Percentiles rank a stretch among this genome's conserved stretches.
Evolutionary conservation across 2,888 invertebrate genomes (phyloP).

Genomic region (Timema cristinae): DNA sequence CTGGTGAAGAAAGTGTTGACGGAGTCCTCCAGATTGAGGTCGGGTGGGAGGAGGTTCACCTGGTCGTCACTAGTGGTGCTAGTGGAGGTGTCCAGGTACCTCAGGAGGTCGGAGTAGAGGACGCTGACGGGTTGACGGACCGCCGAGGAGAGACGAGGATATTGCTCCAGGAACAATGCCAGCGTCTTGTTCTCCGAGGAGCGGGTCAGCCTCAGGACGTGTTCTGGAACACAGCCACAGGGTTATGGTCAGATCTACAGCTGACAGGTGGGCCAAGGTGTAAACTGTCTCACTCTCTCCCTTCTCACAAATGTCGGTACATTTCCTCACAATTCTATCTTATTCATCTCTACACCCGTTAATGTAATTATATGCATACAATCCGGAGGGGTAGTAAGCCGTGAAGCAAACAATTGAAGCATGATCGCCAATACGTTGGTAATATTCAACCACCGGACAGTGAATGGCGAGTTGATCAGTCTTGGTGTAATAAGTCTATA

Average conservation of each 20-base stretch:
- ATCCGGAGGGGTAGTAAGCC: too few relatives aligned
- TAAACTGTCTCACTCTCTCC: background rate
- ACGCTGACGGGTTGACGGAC: slow-evolving; percentile 63
- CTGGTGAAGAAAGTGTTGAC: slow-evolving; percentile 74
- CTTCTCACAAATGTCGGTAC: background rate
- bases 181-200: slow-evolving; percentile 83
- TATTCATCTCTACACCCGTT: too few relatives aligned
- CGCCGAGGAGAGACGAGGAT: slow-evolving; percentile 65
- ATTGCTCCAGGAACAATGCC: slow-evolving; percentile 72
- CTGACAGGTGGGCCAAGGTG: background rate
- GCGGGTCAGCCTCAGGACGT: slow-evolving; percentile 68
- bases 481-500: too few relatives aligned
- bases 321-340: too few relatives aligned
- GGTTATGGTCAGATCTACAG: background rate
- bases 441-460: too few relatives aligned
- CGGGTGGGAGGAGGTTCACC: slow-evolving; percentile 38
- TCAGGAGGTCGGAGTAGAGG: slow-evolving; percentile 71
- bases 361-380: too few relatives aligned
- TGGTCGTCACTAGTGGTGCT: slow-evolving; percentile 40
- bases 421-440: too few relatives aligned
- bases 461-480: too few relatives aligned
- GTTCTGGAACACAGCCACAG: slow-evolving; percentile 58
- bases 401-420: too few relatives aligned
- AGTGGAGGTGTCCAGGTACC: slow-evolving; percentile 47
- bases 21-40: slow-evolving; percentile 56